Evolutionary conservation across 2,888 invertebrate species (phyloP).

Genomic region (Volucella zonaria): DNA sequence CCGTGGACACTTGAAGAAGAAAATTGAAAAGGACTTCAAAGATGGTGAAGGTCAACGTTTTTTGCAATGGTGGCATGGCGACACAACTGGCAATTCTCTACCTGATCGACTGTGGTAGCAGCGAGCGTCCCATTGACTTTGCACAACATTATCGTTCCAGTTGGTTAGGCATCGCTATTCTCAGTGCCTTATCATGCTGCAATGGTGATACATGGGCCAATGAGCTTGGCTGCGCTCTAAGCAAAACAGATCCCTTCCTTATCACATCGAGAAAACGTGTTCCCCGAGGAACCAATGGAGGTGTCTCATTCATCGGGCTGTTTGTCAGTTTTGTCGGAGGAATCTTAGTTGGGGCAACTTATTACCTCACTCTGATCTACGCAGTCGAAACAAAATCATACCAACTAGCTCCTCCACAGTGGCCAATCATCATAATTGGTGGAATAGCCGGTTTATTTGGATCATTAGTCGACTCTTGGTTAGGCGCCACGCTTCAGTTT

Average conservation of each 20-base stretch:
- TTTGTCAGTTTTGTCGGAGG: slow-evolving; percentile 83
- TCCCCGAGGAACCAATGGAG: slow-evolving; percentile 95
- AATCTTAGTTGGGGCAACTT: slow-evolving; percentile 87
- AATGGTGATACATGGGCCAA: slow-evolving; percentile 97
- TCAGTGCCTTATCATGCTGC: slow-evolving; percentile 91
- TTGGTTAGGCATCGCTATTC: slow-evolving; percentile 91
- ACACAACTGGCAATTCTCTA: slow-evolving; percentile 90
- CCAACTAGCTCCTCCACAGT: slow-evolving; percentile 87
- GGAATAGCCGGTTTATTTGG: slow-evolving; percentile 90
- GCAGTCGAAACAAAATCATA: slow-evolving; percentile 85
- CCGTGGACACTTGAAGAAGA: slow-evolving; percentile 86
- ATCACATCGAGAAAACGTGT: slow-evolving; percentile 89
- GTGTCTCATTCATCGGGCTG: slow-evolving; percentile 87
- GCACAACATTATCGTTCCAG: slow-evolving; percentile 89
- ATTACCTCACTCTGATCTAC: slow-evolving; percentile 87
- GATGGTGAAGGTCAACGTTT: slow-evolving; percentile 93
- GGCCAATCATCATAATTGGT: slow-evolving; percentile 90
- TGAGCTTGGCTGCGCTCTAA: slow-evolving; percentile 91
- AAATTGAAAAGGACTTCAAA: slow-evolving; percentile 90
- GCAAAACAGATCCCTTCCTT: slow-evolving; percentile 87
- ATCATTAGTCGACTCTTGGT: slow-evolving; percentile 90
- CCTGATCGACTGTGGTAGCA: slow-evolving; percentile 90
- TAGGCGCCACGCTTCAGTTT: slow-evolving; percentile 93
- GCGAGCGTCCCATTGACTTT: slow-evolving; percentile 91
- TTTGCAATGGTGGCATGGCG: slow-evolving; percentile 95